Base-by-base conservation (phyloP, 2,797 vertebrate species). In the Crocodylus rhombifer region DNA sequence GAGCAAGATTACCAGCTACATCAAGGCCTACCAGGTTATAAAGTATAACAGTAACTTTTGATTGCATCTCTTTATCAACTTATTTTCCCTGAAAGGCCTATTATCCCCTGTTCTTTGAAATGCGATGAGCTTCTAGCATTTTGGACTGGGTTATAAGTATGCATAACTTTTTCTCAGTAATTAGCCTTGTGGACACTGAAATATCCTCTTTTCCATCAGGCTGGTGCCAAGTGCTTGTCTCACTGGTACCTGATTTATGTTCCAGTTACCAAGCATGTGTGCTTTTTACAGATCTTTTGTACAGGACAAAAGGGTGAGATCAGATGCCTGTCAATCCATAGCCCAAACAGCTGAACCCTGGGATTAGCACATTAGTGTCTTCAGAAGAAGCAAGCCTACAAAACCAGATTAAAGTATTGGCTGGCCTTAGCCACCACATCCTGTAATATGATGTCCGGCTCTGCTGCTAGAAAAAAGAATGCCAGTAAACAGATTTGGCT, bases 291-390 rank as follows among this genome's bases (percentile, higher is more conserved):
- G 51, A 21, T 74, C 63, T 86, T 86, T 30, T 75, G 51, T 79
- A 62, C 80, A 95, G 91, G 96, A 84, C 62, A 30, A 4, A 10
- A 84, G 78, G 94, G 88, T 90, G 92, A 18, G 88, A 91, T 78
- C 93, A 95, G 94, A 86, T 85, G 23, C 79, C 26, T 61, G 93
- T 92, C 75, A 64, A 88, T 90, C 94, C 18, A 87, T 74, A 5
- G 28, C 91, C 82, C 76, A 78, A 81, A 56, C 81, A 96, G 86
- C 95, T 93, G 93, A 95, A 77, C 62, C 4, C 11, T 7, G 4
- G 89, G 82, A 84, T 12, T 14, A 92, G 82, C 20, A 65, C 65
- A 23, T 86, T 51, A 82, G 69, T 84, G 89, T 89, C 89, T 94
- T 95, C 94, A 79, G 56, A 94, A 75, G 2, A 69, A 76, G 23